Percentiles rank a stretch among this genome's conserved stretches.
Evolutionary conservation across 2,797 vertebrate species (phyloP).

Genomic region (Fratercula arctica): DNA sequence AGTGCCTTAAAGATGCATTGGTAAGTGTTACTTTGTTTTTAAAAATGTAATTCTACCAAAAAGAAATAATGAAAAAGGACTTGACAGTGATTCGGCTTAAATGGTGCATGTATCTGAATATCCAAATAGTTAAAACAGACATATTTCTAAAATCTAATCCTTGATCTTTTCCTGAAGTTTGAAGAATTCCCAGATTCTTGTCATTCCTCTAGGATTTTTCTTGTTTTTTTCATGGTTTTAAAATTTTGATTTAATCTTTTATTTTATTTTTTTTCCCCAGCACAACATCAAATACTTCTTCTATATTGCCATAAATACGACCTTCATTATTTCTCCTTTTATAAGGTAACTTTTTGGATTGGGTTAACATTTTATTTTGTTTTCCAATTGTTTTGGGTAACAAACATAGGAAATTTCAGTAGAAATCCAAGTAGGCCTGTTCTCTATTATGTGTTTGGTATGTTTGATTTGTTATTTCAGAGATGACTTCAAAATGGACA

Average conservation of each 20-base stretch:
- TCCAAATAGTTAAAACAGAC: neutral
- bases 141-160: neutral
- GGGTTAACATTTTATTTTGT: neutral
- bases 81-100: neutral
- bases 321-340: neutral
- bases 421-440: constrained; percentile 35
- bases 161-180: neutral
- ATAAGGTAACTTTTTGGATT: neutral
- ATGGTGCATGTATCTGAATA: neutral
- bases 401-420: neutral
- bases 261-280: neutral
- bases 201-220: neutral
- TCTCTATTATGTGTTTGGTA: constrained; percentile 34
- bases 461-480: constrained; percentile 48
- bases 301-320: neutral
- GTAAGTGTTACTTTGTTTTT: neutral
- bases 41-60: neutral
- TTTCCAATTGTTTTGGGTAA: constrained; percentile 9
- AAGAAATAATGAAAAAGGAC: neutral
- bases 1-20: neutral
- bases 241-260: neutral
- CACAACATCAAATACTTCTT: neutral
- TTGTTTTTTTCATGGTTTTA: neutral
- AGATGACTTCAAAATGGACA: constrained; percentile 12
- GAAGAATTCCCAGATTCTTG: neutral